Evolutionary conservation across 1,140 invertebrate species (phyloP).

Genomic region (Brachionus rubens): DNA sequence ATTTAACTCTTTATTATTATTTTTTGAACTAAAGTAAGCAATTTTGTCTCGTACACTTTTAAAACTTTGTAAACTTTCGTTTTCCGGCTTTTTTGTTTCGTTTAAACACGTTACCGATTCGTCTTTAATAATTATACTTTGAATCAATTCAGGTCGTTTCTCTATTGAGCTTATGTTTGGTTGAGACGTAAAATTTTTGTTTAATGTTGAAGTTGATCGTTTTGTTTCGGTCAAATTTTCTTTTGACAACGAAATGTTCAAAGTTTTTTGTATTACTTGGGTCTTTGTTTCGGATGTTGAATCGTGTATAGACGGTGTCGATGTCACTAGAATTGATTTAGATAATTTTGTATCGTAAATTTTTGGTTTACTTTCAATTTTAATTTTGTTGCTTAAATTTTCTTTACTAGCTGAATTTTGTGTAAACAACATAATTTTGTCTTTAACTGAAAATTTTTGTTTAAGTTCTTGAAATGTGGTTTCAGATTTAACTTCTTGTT

Average conservation of each 20-base stretch:
- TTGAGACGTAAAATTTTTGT: conserved; percentile 12
- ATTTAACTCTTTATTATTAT: neutral
- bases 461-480: neutral
- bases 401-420: conserved; percentile 1
- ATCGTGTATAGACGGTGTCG: neutral
- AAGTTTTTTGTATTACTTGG: neutral
- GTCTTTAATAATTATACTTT: conserved; percentile 12
- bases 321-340: conserved; percentile 16
- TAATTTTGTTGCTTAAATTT: neutral
- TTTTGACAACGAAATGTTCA: neutral
- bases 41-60: conserved; percentile 28
- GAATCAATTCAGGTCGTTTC: neutral
- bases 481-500: neutral
- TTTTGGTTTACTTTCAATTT: conserved; percentile 1
- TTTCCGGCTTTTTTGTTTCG: neutral
- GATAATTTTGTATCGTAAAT: conserved; percentile 19
- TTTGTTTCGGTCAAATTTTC: neutral
- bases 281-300: too few relatives aligned
- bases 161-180: conserved; percentile 19
- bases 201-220: conserved; percentile 11
- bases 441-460: neutral
- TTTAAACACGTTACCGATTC: neutral
- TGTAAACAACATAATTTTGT: conserved; percentile 37
- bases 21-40: conserved; percentile 33
- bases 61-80: neutral